A percentile compares a stretch with the other conserved stretches of the same genome.
These are phyloP conservation scores for Eumeta japonica DNA, from an alignment of 1,140 invertebrate species.

Conservation along the genomic window DNA sequence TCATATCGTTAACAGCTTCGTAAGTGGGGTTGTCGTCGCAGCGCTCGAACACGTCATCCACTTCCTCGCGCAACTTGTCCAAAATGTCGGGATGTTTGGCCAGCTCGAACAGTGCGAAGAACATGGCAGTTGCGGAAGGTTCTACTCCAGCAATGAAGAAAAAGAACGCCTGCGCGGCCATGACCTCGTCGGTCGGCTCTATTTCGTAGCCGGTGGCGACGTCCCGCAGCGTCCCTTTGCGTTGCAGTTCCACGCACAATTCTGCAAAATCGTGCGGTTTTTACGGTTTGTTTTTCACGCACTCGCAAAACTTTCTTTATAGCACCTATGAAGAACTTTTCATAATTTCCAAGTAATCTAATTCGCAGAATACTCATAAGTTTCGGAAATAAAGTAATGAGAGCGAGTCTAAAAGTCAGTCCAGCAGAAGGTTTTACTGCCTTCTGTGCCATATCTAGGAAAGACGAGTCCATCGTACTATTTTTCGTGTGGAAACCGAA, in stretches of 20 bases:
- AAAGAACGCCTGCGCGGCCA: conserved; percentile 43
- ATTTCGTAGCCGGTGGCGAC: conserved; percentile 17
- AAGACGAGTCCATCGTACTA: conserved; percentile 24
- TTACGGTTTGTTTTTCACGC: conserved; percentile 15
- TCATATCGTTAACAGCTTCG: conserved; percentile 30
- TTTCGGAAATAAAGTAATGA: conserved; percentile 4
- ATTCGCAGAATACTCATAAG: conserved; percentile 16
- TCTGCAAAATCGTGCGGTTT: conserved; percentile 29
- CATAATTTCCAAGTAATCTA: conserved; percentile 18
- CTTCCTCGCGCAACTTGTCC: conserved; percentile 58
- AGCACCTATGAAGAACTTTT: conserved; percentile 23
- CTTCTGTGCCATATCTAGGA: conserved; percentile 9
- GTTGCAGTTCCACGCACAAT: conserved; percentile 22
- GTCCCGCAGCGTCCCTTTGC: conserved; percentile 17
- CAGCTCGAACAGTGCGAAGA: conserved; percentile 49
- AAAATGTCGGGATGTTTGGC: conserved; percentile 57
- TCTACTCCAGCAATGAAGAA: conserved; percentile 62
- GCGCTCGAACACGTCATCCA: conserved; percentile 42
- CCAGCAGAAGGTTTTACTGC: background rate
- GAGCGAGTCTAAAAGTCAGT: conserved; percentile 13
- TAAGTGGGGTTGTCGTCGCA: conserved; percentile 28
- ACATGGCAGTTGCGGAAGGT: conserved; percentile 59
- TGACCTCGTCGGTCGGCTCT: conserved; percentile 23
- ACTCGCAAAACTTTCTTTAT: conserved; percentile 21
- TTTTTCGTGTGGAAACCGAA: conserved; percentile 19